phyloP scores from a whole-genome alignment of 2,113 vertebrate species.

The Semnornis frantzii region DNA sequence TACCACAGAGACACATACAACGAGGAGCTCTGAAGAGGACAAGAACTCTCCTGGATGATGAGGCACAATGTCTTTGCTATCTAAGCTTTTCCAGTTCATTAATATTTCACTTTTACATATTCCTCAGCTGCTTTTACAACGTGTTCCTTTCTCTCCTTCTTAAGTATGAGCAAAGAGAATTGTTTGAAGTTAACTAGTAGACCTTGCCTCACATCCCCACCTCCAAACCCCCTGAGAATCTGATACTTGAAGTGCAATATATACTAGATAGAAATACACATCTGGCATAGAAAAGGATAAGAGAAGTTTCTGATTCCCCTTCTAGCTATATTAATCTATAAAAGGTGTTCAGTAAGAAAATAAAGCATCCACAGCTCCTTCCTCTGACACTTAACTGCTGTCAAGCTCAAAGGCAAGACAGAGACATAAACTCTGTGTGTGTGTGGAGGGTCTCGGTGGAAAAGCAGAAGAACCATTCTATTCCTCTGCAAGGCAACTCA shows the following conservation, averaged over 20 bases:
- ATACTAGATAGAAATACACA: neutral
- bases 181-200: constrained; percentile 66
- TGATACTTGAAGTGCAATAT: constrained; percentile 50
- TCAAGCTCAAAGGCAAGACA: neutral
- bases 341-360: constrained; percentile 9
- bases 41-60: constrained; percentile 10
- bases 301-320: neutral
- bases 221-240: constrained; percentile 31
- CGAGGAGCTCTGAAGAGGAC: neutral
- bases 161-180: constrained; percentile 42
- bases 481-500: neutral
- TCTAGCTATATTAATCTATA: constrained; percentile 8
- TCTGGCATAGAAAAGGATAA: neutral
- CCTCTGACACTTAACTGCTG: neutral
- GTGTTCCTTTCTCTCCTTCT: constrained; percentile 53
- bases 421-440: neutral
- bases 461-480: neutral
- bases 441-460: neutral
- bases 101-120: constrained; percentile 75
- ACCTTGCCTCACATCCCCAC: constrained; percentile 41
- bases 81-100: constrained; percentile 63
- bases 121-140: constrained; percentile 55
- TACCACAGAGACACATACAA: neutral
- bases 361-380: neutral
- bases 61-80: constrained; percentile 11